These are phyloP conservation scores for Anthophora plumipes DNA, from an alignment of 2,888 invertebrate species.

Conservation along the genomic window DNA sequence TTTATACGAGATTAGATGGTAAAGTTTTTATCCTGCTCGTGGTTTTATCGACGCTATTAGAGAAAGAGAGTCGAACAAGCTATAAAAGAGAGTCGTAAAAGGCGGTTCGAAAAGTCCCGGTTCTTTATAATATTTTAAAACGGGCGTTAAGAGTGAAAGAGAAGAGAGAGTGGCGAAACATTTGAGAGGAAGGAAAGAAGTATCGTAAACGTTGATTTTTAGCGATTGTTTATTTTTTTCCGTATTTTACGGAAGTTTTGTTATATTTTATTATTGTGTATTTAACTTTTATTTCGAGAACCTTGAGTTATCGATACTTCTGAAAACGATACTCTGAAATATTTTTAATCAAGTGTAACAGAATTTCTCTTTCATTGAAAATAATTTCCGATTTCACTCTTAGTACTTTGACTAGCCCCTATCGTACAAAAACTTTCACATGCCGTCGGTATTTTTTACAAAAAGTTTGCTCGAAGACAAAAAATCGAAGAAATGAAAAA, in stretches of 20 bases:
- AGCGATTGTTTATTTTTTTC: not conserved
- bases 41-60: not conserved
- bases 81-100: conserved; percentile 27
- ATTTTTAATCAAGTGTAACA: not conserved
- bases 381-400: not conserved
- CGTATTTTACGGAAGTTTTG: too few species aligned
- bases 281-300: not conserved
- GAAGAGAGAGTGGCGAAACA: too few species aligned
- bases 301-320: too few species aligned
- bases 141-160: not conserved
- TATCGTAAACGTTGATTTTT: conserved; percentile 6
- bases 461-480: too few species aligned
- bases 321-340: too few species aligned
- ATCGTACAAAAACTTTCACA: too few species aligned
- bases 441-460: too few species aligned
- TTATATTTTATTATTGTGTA: too few species aligned
- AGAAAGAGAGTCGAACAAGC: conserved; percentile 1
- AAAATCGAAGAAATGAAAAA: too few species aligned
- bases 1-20: not conserved
- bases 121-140: conserved; percentile 3
- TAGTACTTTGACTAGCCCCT: too few species aligned
- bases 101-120: not conserved
- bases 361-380: not conserved
- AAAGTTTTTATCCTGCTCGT: not conserved
- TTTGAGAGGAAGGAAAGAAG: not conserved